Evolutionary conservation across 2,888 invertebrate species (phyloP).

Genomic region (Rhingia rostrata): DNA sequence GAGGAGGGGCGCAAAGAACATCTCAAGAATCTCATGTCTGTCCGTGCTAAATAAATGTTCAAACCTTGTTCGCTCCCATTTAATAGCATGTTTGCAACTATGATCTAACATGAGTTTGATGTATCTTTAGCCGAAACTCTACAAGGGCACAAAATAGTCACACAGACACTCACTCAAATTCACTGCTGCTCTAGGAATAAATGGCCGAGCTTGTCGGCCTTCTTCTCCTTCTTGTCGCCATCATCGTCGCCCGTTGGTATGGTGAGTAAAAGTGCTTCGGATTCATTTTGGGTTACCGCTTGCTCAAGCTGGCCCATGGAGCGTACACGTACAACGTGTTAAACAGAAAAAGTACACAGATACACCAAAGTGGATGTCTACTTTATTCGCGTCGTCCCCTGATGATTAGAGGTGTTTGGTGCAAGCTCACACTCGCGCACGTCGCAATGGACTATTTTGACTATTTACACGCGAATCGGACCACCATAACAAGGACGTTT

Average conservation of each 20-base stretch:
- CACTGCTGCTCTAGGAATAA: conserved; percentile 57
- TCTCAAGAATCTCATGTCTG: conserved; percentile 73
- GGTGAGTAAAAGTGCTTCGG: conserved; percentile 74
- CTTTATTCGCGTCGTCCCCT: conserved; percentile 66
- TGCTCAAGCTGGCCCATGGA: conserved; percentile 60
- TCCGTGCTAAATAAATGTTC: conserved; percentile 75
- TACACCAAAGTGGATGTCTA: conserved; percentile 71
- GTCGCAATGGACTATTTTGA: conserved; percentile 65
- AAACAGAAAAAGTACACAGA: conserved; percentile 78
- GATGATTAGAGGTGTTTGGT: conserved; percentile 64
- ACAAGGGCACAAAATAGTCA: conserved; percentile 72
- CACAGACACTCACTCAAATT: conserved; percentile 60
- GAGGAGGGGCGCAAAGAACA: conserved; percentile 61
- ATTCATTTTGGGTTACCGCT: conserved; percentile 75
- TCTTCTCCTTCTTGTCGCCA: conserved; percentile 16
- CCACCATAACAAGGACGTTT: conserved; percentile 78
- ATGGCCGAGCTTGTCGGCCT: conserved; percentile 26
- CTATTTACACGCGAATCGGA: conserved; percentile 72
- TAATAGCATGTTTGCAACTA: conserved; percentile 75
- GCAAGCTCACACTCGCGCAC: conserved; percentile 38
- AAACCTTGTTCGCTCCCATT: conserved; percentile 75
- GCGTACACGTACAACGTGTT: conserved; percentile 80
- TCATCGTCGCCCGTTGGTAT: background rate
- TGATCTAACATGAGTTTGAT: conserved; percentile 75
- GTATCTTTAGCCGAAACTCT: conserved; percentile 73